Evolutionary conservation across 1,140 invertebrate species (phyloP).

Genomic region (Drosophila bipectinata): DNA sequence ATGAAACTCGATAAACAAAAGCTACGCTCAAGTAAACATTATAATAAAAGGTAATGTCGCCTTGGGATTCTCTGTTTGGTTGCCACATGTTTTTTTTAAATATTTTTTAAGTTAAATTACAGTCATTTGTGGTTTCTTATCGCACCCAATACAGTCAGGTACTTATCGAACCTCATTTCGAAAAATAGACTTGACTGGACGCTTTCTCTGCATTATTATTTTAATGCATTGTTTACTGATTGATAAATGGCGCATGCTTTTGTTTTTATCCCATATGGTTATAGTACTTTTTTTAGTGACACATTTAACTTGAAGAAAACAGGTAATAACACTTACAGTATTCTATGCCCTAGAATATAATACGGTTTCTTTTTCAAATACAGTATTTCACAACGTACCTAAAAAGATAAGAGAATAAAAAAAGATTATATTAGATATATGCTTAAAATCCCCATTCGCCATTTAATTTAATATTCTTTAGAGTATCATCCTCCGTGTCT

Average conservation of each 20-base stretch:
- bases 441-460: background rate
- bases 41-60: conserved; percentile 40
- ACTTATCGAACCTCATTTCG: background rate
- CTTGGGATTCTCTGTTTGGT: conserved; percentile 20
- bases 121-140: conserved; percentile 6
- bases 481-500: conserved; percentile 23
- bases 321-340: background rate
- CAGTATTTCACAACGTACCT: conserved; percentile 43
- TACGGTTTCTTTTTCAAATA: background rate
- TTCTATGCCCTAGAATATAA: background rate
- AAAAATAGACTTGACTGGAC: conserved; percentile 5
- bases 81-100: background rate
- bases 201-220: conserved; percentile 14
- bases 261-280: background rate
- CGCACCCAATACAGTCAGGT: conserved; percentile 14
- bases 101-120: background rate
- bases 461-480: conserved; percentile 5
- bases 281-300: conserved; percentile 1
- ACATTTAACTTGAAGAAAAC: background rate
- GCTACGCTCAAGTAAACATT: conserved; percentile 22
- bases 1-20: conserved; percentile 24
- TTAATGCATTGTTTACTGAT: conserved; percentile 13
- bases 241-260: conserved; percentile 5
- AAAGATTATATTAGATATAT: conserved; percentile 18
- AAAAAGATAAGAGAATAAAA: conserved; percentile 40